Base-by-base conservation (phyloP, 2,113 vertebrate species). In the Bothrops jararaca region DNA sequence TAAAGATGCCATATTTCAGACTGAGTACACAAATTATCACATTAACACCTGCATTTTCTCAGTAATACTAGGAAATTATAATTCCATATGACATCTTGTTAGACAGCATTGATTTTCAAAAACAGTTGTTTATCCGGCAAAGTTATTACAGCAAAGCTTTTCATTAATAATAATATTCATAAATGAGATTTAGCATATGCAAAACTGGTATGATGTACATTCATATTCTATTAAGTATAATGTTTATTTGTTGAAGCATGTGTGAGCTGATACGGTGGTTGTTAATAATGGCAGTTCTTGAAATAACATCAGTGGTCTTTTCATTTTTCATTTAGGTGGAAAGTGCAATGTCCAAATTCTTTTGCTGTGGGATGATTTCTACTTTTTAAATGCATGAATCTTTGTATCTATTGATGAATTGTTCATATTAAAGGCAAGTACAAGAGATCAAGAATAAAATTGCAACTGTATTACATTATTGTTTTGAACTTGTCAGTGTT, bases 1-100 rank as follows among this genome's bases (percentile, higher is more conserved):
- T n/a, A 58, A 48, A 48, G 34, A 74, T n/a, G 91, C 94, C 64
- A 42, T 89, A 42, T 53, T 89, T 39, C 86, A 91, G 89, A 48
- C 94, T 95, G 88, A 93, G 54, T 86, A 91, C 0, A 86, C 92
- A 94, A 23, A 42, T 57, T 91, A 91, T 92, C 48, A 89, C 92
- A 85, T 93, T 94, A 58, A 0, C 50, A 92, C 94, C 90, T 95
- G 88, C 54, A 54, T 93, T 95, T 95, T 95, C 60, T 96, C 93
- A 95, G 58, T 74, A 87, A 89, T 42, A 3, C 42, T 94, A 0
- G 0, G 69, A 94, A 94, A 92, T 90, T 93, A 90, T 93, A 88
- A 58, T 24, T 23, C 24, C 5, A 1, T 10, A 95, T 86, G 94
- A 48, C n/a, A 60, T 89, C 50, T 48, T 60, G 86, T 90, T 91